Evolutionary conservation across 2,888 invertebrate species (phyloP).

Genomic region (Pandemis heparana): DNA sequence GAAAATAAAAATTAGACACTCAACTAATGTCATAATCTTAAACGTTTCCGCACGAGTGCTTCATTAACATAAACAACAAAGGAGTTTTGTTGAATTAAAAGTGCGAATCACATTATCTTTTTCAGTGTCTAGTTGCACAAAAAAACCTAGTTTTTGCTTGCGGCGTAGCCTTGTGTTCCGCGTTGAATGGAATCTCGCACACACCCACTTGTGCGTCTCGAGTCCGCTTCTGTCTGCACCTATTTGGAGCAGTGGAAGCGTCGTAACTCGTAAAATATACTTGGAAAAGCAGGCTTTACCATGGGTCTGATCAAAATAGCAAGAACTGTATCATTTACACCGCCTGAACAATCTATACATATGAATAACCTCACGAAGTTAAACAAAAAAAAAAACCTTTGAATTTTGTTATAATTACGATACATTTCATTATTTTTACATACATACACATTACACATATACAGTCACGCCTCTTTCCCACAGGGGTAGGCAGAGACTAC

Average conservation of each 20-base stretch:
- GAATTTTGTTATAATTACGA: too few species aligned
- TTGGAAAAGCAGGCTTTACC: too few species aligned
- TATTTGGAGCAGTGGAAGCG: not conserved
- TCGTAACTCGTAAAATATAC: not conserved
- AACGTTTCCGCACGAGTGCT: slow-evolving; percentile 28
- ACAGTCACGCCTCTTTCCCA: too few species aligned
- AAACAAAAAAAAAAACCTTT: too few species aligned
- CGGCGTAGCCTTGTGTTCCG: slow-evolving; percentile 32
- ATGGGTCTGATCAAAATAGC: too few species aligned
- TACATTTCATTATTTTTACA: too few species aligned
- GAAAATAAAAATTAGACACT: not conserved
- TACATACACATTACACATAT: too few species aligned
- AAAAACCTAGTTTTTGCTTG: slow-evolving; percentile 39
- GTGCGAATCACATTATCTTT: slow-evolving; percentile 37
- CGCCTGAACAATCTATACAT: too few species aligned
- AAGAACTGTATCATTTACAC: too few species aligned
- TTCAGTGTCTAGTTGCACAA: slow-evolving; percentile 36
- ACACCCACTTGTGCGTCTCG: slow-evolving; percentile 27
- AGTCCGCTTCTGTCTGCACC: slow-evolving; percentile 15
- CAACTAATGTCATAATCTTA: slow-evolving; percentile 6
- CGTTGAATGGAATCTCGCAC: slow-evolving; percentile 34
- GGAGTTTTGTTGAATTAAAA: slow-evolving; percentile 34
- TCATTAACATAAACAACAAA: slow-evolving; percentile 42
- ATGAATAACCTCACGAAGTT: too few species aligned
- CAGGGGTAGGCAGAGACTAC: too few species aligned